Conservation (phyloP, 2,888 invertebrate genomes). For the Carpatolechia fugitivella region DNA sequence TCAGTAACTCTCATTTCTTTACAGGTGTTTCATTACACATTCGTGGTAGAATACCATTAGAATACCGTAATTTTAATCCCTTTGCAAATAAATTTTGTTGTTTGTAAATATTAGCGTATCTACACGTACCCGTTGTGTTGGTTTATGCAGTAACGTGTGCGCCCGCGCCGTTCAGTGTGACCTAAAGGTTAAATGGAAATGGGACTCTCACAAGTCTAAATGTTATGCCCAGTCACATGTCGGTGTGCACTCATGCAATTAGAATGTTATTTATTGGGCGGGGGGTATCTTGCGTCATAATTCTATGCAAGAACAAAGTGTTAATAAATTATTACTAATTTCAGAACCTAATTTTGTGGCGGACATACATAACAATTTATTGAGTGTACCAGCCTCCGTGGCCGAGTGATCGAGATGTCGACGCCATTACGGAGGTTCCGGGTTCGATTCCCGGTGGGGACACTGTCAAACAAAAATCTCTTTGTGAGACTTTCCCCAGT, state of each 20-base stretch:
- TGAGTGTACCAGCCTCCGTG: too few species aligned
- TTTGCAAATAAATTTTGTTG: constrained; percentile 9
- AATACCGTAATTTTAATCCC: constrained; percentile 27
- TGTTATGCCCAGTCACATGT: constrained; percentile 3
- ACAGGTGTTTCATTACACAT: too few species aligned
- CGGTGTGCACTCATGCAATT: neutral
- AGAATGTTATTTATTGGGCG: constrained; percentile 7
- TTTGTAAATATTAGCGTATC: constrained; percentile 13
- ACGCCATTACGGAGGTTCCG: too few species aligned
- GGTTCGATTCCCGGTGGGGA: too few species aligned
- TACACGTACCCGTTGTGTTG: neutral
- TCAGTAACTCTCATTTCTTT: too few species aligned
- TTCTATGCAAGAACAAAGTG: neutral
- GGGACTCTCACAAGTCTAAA: constrained; percentile 8
- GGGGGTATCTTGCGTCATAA: neutral
- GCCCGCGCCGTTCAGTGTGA: too few species aligned
- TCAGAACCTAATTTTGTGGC: neutral
- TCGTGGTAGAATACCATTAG: too few species aligned
- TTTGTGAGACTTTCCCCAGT: too few species aligned
- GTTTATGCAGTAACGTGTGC: neutral
- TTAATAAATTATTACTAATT: constrained; percentile 18
- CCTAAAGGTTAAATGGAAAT: constrained; percentile 11
- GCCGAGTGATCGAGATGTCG: too few species aligned
- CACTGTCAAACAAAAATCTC: too few species aligned
- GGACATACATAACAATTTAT: too few species aligned